Evolutionary conservation across 2,888 invertebrate genomes (phyloP).

Genomic region (Automeris io): DNA sequence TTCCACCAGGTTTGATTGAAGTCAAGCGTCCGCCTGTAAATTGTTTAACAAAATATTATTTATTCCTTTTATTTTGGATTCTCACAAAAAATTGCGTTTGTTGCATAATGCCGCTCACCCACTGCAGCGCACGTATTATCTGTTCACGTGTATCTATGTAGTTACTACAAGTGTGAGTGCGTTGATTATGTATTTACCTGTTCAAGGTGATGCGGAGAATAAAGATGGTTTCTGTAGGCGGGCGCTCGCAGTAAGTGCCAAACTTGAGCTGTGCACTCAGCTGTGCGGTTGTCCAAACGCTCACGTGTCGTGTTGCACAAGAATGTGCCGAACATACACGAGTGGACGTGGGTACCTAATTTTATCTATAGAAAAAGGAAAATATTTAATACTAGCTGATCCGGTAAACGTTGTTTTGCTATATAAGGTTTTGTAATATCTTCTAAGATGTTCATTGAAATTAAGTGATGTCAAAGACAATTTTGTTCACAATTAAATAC

Average conservation of each 20-base stretch:
- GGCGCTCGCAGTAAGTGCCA: constrained; percentile 90
- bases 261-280: constrained; percentile 86
- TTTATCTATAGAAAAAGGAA: constrained; percentile 82
- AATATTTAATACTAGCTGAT: too few species aligned
- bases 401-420: too few species aligned
- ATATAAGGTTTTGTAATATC: too few species aligned
- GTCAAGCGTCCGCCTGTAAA: too few species aligned
- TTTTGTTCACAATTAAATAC: too few species aligned
- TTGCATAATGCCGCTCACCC: too few species aligned
- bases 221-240: constrained; percentile 92
- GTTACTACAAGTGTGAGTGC: neutral
- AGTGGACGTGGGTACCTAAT: constrained; percentile 95
- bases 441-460: too few species aligned
- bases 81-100: too few species aligned
- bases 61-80: too few species aligned
- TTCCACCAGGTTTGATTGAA: too few species aligned
- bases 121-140: neutral
- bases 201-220: constrained; percentile 66
- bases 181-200: constrained; percentile 25
- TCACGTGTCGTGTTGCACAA: constrained; percentile 91
- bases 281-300: constrained; percentile 79
- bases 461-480: too few species aligned
- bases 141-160: neutral
- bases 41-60: too few species aligned
- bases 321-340: constrained; percentile 98